phyloP scores from a whole-genome alignment of 2,797 vertebrate species.

The Myotis planiceps region DNA sequence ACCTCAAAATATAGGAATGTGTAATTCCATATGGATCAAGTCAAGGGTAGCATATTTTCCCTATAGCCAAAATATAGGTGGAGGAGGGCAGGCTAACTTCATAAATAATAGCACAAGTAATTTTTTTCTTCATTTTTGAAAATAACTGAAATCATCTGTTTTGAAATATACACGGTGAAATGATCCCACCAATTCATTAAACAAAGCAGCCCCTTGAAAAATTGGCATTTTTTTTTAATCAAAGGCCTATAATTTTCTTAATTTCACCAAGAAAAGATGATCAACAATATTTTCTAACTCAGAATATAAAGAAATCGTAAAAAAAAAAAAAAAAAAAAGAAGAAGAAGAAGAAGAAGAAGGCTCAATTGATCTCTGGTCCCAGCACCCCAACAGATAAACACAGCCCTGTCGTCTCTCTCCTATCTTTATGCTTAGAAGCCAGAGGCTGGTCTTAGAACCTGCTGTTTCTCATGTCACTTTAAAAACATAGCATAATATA shows the following conservation, averaged over 20 bases:
- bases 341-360: neutral
- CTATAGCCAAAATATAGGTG: slow-evolving; percentile 47
- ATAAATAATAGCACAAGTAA: slow-evolving; percentile 66
- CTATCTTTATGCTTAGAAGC: slow-evolving; percentile 66
- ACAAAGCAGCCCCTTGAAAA: slow-evolving; percentile 73
- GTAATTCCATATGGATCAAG: slow-evolving; percentile 58
- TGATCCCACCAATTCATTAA: slow-evolving; percentile 63
- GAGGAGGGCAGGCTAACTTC: slow-evolving; percentile 53
- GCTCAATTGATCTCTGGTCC: slow-evolving; percentile 74
- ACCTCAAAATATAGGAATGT: slow-evolving; percentile 72
- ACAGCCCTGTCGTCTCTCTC: slow-evolving; percentile 29
- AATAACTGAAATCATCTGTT: slow-evolving; percentile 64
- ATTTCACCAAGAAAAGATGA: slow-evolving; percentile 73
- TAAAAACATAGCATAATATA: slow-evolving; percentile 79
- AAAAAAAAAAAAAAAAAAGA: slow-evolving; percentile 14
- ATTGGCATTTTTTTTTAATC: slow-evolving; percentile 57
- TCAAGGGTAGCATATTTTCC: slow-evolving; percentile 60
- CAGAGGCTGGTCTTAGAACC: slow-evolving; percentile 84
- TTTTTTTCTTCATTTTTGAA: slow-evolving; percentile 38
- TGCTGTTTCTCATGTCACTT: slow-evolving; percentile 84
- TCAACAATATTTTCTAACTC: slow-evolving; percentile 75
- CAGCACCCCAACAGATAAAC: slow-evolving; percentile 66
- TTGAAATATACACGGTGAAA: slow-evolving; percentile 68
- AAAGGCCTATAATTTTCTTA: slow-evolving; percentile 50
- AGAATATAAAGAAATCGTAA: slow-evolving; percentile 65